phyloP scores from a whole-genome alignment of 2,888 invertebrate genomes.

The Standfussiana lucernea region DNA sequence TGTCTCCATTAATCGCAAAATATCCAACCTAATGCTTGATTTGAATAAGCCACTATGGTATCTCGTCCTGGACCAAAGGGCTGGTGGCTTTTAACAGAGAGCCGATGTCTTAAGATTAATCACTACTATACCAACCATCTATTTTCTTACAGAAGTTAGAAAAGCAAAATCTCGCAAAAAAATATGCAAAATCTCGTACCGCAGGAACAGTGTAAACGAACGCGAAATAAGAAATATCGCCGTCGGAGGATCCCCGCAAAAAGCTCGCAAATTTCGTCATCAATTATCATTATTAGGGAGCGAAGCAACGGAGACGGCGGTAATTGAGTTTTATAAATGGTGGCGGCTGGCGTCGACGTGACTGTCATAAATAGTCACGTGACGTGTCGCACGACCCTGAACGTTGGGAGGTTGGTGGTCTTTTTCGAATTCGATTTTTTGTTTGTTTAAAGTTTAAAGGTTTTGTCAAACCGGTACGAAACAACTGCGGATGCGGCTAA shows the following conservation, averaged over 20 bases:
- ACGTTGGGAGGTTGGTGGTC: slow-evolving; percentile 41
- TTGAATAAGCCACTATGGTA: neutral
- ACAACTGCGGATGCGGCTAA: neutral
- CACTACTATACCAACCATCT: neutral
- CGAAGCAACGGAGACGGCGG: slow-evolving; percentile 79
- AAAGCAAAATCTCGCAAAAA: neutral
- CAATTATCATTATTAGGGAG: slow-evolving; percentile 90
- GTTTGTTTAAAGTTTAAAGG: neutral
- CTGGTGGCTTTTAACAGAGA: neutral
- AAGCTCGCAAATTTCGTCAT: slow-evolving; percentile 90
- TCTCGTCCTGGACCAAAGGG: neutral
- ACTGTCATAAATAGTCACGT: slow-evolving; percentile 80
- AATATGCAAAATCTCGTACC: slow-evolving; percentile 54
- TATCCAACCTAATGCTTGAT: neutral
- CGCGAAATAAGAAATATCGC: slow-evolving; percentile 85
- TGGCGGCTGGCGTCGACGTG: slow-evolving; percentile 79
- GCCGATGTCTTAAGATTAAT: neutral
- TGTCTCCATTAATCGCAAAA: neutral
- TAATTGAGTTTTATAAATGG: slow-evolving; percentile 91
- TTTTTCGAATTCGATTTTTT: slow-evolving; percentile 32
- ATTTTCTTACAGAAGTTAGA: too few relatives aligned
- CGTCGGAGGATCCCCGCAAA: slow-evolving; percentile 87
- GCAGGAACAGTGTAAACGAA: slow-evolving; percentile 73
- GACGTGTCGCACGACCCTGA: slow-evolving; percentile 64
- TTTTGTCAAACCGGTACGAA: neutral